Base-by-base conservation (phyloP, 2,113 vertebrate species). In the Halcyon senegalensis region DNA sequence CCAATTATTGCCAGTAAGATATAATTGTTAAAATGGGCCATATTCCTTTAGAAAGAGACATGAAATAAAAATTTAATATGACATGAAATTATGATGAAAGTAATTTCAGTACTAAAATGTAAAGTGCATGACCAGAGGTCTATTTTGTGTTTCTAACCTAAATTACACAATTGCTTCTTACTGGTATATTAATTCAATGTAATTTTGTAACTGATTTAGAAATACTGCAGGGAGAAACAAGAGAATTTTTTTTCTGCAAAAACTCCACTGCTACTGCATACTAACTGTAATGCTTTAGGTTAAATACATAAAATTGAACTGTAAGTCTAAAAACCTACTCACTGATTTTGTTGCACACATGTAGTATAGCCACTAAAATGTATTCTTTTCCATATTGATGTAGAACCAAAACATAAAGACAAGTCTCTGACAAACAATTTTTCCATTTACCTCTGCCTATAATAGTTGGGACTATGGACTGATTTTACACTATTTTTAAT, bases 151-250 rank as follows among this genome's bases (percentile, higher is more conserved):
- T 94, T 96, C 53, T 41, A 80, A 59, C 35, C 24, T 33, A 84
- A 86, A 84, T 90, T 62, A 84, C 41, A 90, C 60, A 62, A n/a
- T 86, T 76, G 11, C 11, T 85, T 80, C 64, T 80, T 88, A 80
- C 62, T 80, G 76, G 60, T 55, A 55, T 41, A 93, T 90, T 88
- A 92, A 96, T 88, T 87, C 58, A 76, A 85, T 79, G 73, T 92
- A 77, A 81, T 92, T 94, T 93, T 85, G 70, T 60, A 90, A 86
- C 46, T 59, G 56, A 80, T 73, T 90, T 73, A 81, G 64, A 89
- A 94, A 87, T 87, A 93, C 76, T 78, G 17, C 63, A 80, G 64
- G 76, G 60, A 93, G n/a, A 92, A 60, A 73, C 18, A 84, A 46
- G 7, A 59, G 6, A n/a, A 2, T 28, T 63, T 43, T 3, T 75